phyloP scores from a whole-genome alignment of 2,113 vertebrate species.

The Malurus cyaneus region DNA sequence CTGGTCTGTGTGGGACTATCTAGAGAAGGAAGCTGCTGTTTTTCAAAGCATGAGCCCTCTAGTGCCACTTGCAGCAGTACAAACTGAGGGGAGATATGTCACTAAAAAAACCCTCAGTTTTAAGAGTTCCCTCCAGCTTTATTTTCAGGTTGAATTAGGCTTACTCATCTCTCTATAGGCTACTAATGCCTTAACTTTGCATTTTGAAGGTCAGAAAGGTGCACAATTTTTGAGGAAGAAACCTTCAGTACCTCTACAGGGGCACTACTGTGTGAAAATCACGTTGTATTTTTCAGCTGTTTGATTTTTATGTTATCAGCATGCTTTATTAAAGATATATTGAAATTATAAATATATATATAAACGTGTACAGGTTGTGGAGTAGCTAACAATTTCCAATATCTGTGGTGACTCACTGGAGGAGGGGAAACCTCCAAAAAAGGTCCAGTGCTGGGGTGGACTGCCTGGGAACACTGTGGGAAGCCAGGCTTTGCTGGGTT shows the following conservation, averaged over 20 bases:
- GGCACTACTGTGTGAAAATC: background rate
- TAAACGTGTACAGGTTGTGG: background rate
- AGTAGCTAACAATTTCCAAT: background rate
- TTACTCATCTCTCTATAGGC: background rate
- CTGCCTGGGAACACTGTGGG: background rate
- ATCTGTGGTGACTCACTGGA: background rate
- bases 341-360: background rate
- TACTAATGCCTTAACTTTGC: background rate
- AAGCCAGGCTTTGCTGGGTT: background rate
- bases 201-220: background rate
- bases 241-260: background rate
- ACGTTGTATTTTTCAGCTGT: background rate
- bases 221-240: background rate
- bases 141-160: background rate
- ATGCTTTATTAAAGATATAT: background rate
- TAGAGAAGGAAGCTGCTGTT: background rate
- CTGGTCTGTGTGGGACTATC: background rate
- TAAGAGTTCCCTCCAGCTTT: background rate
- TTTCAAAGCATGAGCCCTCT: background rate
- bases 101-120: background rate
- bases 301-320: background rate
- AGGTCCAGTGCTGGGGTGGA: background rate
- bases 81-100: background rate
- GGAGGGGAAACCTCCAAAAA: background rate
- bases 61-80: background rate